phyloP scores from a whole-genome alignment of 2,113 vertebrate species.

The Australoheros scitulus region DNA sequence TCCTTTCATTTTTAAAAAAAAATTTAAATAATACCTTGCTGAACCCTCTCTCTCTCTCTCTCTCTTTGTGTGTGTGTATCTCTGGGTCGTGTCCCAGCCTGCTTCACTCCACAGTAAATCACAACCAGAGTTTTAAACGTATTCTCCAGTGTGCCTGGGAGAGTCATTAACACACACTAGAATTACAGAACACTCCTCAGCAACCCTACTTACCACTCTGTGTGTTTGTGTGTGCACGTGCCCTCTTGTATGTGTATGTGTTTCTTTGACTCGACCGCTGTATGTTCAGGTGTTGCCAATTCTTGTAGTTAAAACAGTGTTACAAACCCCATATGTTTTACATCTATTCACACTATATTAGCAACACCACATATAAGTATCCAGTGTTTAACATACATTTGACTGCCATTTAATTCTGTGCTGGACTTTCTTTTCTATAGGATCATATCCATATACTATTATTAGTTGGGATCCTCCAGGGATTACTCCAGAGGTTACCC shows the following conservation, averaged over 20 bases:
- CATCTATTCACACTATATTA: not conserved
- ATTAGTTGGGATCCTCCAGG: slow-evolving; percentile 65
- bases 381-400: slow-evolving; percentile 67
- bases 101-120: slow-evolving; percentile 75
- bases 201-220: slow-evolving; percentile 40
- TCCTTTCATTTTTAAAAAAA: not conserved
- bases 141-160: slow-evolving; percentile 74
- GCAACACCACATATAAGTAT: slow-evolving; percentile 22
- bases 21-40: not conserved
- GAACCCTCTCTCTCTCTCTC: no score
- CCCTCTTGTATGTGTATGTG: slow-evolving; percentile 14
- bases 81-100: slow-evolving; percentile 74
- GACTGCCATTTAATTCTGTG: slow-evolving; percentile 74
- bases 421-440: slow-evolving; percentile 67
- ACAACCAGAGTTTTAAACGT: slow-evolving; percentile 72
- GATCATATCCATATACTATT: slow-evolving; percentile 65
- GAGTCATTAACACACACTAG: slow-evolving; percentile 78
- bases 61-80: slow-evolving; percentile 57
- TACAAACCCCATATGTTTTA: slow-evolving; percentile 4
- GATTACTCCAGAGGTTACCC: slow-evolving; percentile 67
- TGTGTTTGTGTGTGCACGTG: slow-evolving; percentile 32
- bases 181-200: slow-evolving; percentile 72
- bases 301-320: slow-evolving; percentile 36
- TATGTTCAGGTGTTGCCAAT: slow-evolving; percentile 56
- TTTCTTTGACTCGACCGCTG: slow-evolving; percentile 29